Base-by-base conservation (phyloP, 2,888 invertebrate species). In the Eueremaeus valkanovi region DNA sequence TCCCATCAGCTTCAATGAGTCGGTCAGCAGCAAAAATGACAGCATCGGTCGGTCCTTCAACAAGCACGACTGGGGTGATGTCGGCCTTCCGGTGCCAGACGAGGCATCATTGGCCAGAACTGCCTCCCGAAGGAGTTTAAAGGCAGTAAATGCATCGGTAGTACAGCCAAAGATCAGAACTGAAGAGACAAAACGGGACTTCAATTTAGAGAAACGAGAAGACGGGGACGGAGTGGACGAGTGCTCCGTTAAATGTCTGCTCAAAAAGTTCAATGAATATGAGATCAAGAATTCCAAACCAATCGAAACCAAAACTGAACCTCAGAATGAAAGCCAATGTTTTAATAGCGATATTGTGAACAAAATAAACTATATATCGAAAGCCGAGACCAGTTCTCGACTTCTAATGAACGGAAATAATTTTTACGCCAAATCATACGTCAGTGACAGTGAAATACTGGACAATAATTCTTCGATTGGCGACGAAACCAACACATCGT, bases 31-130 rank as follows among this genome's bases (percentile, higher is more conserved):
- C 36, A 66, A 68, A 18, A 68, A 31, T 36, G 42, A 40, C 13
- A 58, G 55, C n/a, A 33, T 55, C 16, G 36, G 40, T 8, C 74
- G 40, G 29, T 5, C 31, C 42, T 40, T 55, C 29, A 27, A 11
- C 31, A 70, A 51, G 11, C 45, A 40, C 5, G 73, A 73, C 51
- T 76, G 76, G 76, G 72, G 18, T 11, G 51, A 73, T 40, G 66
- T 76, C 31, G 76, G 76, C 61, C 51, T 76, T 18, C 76, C 76
- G 18, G 55, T 68, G n/a, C 75, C 75, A 0, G 68, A 51, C 45
- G 40, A 42, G 68, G 42, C 40, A n/a, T 73, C 73, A 18, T 33
- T 58, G 40, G 70, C 70, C 45, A 70, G 70, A 29, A 70, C 70
- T 42, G 70, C 70, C 2, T 70, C 70, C 8, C n/a, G 70, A 70